Percentiles rank a stretch among this genome's conserved stretches.
phyloP scores from a whole-genome alignment of 2,888 invertebrate species.

The Julus scandinavius region DNA sequence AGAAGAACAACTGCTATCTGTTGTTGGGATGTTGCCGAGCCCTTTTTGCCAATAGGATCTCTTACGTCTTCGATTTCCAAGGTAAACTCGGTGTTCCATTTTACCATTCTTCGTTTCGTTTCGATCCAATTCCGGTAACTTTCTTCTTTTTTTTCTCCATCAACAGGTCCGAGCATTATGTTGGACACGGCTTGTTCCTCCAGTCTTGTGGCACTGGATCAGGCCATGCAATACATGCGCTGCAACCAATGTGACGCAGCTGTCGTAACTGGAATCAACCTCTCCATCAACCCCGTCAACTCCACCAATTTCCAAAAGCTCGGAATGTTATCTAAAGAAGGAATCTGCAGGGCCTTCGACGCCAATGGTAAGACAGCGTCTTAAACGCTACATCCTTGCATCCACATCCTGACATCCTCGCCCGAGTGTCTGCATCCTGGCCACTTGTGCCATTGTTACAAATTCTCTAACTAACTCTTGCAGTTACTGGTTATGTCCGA shows the following conservation, averaged over 20 bases:
- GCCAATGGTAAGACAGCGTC: conserved; percentile 72
- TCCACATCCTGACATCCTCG: too few species aligned
- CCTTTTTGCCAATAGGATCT: conserved; percentile 70
- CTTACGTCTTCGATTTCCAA: conserved; percentile 69
- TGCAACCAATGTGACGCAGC: conserved; percentile 95
- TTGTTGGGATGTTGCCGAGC: conserved; percentile 85
- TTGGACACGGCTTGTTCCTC: conserved; percentile 98
- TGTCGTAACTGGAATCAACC: conserved; percentile 91
- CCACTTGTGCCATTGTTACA: too few species aligned
- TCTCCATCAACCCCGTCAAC: conserved; percentile 88
- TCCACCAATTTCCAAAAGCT: conserved; percentile 94
- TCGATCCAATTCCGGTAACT: too few species aligned
- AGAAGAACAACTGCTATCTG: conserved; percentile 84
- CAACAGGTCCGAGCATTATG: conserved; percentile 87
- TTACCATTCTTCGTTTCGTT: background rate
- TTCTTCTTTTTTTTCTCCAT: conserved; percentile 5
- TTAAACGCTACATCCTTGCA: background rate
- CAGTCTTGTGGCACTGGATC: conserved; percentile 89
- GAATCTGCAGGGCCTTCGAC: conserved; percentile 95
- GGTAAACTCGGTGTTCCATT: conserved; percentile 60
- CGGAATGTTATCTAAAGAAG: conserved; percentile 91
- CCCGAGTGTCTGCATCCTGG: too few species aligned
- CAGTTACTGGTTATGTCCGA: conserved; percentile 87
- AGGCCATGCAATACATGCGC: conserved; percentile 82
- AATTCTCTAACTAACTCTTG: background rate